These are phyloP conservation scores for Osmerus mordax DNA, from an alignment of 2,113 vertebrate genomes.

Conservation along the genomic window DNA sequence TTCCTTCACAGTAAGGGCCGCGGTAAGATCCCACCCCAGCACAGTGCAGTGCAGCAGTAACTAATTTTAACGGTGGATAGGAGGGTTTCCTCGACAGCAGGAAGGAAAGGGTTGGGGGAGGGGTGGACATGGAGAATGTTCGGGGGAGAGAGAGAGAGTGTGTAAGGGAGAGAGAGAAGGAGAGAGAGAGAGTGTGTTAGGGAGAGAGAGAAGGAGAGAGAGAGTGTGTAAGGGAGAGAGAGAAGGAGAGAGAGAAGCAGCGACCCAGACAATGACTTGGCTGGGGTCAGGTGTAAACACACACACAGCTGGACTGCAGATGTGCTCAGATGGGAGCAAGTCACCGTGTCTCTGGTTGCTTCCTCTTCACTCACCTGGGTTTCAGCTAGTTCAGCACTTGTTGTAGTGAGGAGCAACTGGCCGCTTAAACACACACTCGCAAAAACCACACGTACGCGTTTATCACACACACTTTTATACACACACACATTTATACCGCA, in stretches of 20 bases:
- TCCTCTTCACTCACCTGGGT: conserved; percentile 63
- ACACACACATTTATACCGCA: background rate
- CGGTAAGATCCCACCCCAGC: background rate
- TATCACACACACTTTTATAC: background rate
- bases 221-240: conserved; percentile 18
- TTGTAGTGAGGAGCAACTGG: conserved; percentile 7
- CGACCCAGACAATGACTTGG: conserved; percentile 61
- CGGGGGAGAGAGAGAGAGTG: background rate
- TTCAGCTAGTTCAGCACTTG: conserved; percentile 42
- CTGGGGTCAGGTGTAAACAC: conserved; percentile 80
- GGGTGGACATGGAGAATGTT: background rate
- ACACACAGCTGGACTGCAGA: conserved; percentile 74
- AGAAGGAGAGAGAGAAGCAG: conserved; percentile 29
- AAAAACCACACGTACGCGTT: background rate
- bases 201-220: conserved; percentile 15
- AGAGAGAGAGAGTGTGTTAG: background rate
- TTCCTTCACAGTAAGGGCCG: no score
- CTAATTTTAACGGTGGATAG: conserved; percentile 14
- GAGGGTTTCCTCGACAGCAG: conserved; percentile 63
- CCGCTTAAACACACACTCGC: background rate
- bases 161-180: conserved; percentile 1
- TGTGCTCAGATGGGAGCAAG: conserved; percentile 60
- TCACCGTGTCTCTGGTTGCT: conserved; percentile 58
- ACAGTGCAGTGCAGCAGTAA: conserved; percentile 26
- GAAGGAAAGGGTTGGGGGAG: conserved; percentile 42